A percentile compares a stretch with the other conserved stretches of the same genome.
These are phyloP conservation scores for Mus spretus DNA, from an alignment of 2,797 vertebrate genomes.

Conservation along the genomic window DNA sequence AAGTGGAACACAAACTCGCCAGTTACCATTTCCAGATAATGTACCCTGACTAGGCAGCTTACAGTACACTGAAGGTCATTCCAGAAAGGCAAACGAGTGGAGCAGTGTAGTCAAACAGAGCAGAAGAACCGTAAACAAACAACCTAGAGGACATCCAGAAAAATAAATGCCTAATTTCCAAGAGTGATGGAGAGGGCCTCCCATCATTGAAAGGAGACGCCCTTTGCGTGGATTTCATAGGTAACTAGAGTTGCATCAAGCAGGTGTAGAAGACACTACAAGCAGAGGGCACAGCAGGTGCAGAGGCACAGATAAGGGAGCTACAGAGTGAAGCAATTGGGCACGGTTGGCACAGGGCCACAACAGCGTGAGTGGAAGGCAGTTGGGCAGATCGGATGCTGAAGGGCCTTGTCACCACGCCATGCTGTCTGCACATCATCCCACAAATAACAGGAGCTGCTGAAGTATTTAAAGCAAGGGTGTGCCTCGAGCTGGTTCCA, in stretches of 20 bases:
- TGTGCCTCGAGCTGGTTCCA: not conserved
- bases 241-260: slow-evolving; percentile 31
- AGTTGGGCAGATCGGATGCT: slow-evolving; percentile 17
- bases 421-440: slow-evolving; percentile 54
- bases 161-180: slow-evolving; percentile 13
- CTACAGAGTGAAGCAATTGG: slow-evolving; percentile 30
- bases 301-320: slow-evolving; percentile 30
- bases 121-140: not conserved
- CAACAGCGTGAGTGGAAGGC: not conserved
- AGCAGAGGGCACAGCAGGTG: slow-evolving; percentile 52
- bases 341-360: not conserved
- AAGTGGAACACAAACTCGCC: not conserved
- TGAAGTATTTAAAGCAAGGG: slow-evolving; percentile 24
- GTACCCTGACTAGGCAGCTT: not conserved
- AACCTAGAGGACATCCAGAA: not conserved
- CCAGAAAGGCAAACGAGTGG: not conserved
- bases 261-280: slow-evolving; percentile 2
- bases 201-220: not conserved
- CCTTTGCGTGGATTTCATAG: not conserved
- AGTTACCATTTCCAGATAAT: not conserved
- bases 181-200: not conserved
- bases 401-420: slow-evolving; percentile 7
- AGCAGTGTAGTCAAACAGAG: not conserved
- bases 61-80: not conserved
- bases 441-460: slow-evolving; percentile 34